A percentile compares a stretch with the other conserved stretches of the same genome.
phyloP scores from a whole-genome alignment of 2,797 vertebrate species.

The Falco columbarius region DNA sequence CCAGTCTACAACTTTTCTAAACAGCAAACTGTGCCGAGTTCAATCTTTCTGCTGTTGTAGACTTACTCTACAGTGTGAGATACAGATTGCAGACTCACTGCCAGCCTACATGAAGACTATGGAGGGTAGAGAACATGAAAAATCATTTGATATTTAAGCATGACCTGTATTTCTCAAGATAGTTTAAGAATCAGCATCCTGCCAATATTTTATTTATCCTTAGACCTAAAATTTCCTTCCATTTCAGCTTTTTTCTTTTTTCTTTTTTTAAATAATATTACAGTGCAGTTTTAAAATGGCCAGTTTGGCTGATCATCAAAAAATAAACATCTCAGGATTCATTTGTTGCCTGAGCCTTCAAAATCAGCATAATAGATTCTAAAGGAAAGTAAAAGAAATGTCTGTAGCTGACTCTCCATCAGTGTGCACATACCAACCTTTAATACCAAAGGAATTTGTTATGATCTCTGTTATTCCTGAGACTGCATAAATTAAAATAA shows the following conservation, averaged over 20 bases:
- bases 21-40: background rate
- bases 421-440: background rate
- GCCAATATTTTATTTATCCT: background rate
- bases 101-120: background rate
- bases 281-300: background rate
- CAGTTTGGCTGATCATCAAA: background rate
- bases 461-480: conserved; percentile 41
- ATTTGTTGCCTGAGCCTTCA: background rate
- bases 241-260: background rate
- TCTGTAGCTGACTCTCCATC: background rate
- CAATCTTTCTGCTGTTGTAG: background rate
- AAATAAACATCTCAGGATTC: background rate
- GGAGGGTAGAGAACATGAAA: background rate
- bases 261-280: background rate
- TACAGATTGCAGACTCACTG: background rate
- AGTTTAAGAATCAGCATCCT: background rate
- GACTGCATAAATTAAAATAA: conserved; percentile 52
- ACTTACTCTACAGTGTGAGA: background rate
- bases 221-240: background rate
- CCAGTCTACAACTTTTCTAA: background rate
- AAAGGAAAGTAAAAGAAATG: background rate
- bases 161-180: background rate
- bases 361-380: background rate
- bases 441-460: conserved; percentile 58
- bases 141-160: background rate